phyloP scores from a whole-genome alignment of 2,797 vertebrate species.

The Arnoldichthys spilopterus region DNA sequence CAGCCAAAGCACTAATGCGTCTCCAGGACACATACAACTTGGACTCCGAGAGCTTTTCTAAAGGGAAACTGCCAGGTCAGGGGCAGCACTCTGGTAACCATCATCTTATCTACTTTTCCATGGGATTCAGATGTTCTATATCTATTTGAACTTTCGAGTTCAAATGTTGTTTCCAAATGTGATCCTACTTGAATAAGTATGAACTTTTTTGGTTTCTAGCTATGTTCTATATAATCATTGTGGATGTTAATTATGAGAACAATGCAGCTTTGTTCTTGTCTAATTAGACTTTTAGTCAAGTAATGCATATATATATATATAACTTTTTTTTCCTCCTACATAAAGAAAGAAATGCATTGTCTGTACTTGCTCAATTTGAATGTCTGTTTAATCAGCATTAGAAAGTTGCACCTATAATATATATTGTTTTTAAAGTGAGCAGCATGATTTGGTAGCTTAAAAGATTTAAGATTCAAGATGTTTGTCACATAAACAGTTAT shows the following conservation, averaged over 20 bases:
- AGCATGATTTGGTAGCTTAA: too few species aligned
- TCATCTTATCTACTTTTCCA: neutral
- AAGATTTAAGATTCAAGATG: too few species aligned
- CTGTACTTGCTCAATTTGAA: neutral
- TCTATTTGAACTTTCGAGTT: neutral
- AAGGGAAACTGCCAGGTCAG: conserved; percentile 90
- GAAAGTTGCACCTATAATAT: too few species aligned
- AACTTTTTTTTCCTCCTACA: too few species aligned
- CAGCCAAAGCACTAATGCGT: conserved; percentile 94
- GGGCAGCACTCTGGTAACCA: neutral
- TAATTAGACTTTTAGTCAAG: neutral
- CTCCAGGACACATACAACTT: conserved; percentile 96
- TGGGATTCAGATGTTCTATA: neutral
- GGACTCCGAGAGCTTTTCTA: conserved; percentile 90
- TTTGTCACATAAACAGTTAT: too few species aligned
- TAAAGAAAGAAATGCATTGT: neutral
- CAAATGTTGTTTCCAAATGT: neutral
- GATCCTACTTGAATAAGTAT: neutral
- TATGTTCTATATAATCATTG: neutral
- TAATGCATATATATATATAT: neutral
- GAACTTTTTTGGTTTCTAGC: neutral
- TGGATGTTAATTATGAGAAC: neutral
- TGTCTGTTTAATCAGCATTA: neutral
- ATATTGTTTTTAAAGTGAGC: too few species aligned
- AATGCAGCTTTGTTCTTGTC: neutral